Base-by-base conservation (phyloP, 2,797 vertebrate genomes). In the Clarias platycephalus region DNA sequence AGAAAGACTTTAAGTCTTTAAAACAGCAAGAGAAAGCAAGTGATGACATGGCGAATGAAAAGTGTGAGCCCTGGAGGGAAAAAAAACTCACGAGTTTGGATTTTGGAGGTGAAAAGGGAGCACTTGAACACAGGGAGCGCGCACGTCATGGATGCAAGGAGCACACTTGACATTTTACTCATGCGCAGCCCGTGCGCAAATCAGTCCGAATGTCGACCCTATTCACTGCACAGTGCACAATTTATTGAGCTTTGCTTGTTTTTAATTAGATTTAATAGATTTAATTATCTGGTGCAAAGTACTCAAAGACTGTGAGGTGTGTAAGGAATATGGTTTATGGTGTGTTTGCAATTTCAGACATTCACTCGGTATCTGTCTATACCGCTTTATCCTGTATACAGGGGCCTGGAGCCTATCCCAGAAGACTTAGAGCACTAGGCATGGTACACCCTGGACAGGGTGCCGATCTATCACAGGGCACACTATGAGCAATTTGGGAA, bases 21-120 rank as follows among this genome's bases (percentile, higher is more conserved):
- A 91, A 90, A 90, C 89, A 90, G 88, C 74, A 85, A 88, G 88
- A 91, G 92, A 93, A 91, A 92, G 92, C 92, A 90, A 90, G 91
- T 91, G 91, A 90, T 94, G 94, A 94, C 94, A 95, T 88, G 85
- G 91, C 94, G 94, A 95, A 94, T 94, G 94, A 95, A 94, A 94
- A 94, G 91, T 86, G 75, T 15, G 68, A 77, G 90, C 28, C 64
- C 16, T 16, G 89, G 86, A 92, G 87, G 49, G 49, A 89, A 93
- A 95, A 94, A 94, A 94, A 92, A 13, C 22, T 6, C 12, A 20
- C 91, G 86, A 91, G 90, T 93, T 93, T 94, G 91, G 94, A 91
- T 26, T 53, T 15, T 55, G 63, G 53, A 85, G 71, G n/a, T 88
- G 83, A 84, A 91, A 93, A 91, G 91, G 93, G 88, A 91, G 91